phyloP scores from a whole-genome alignment of 2,888 invertebrate species.

The Nesidiocoris tenuis region DNA sequence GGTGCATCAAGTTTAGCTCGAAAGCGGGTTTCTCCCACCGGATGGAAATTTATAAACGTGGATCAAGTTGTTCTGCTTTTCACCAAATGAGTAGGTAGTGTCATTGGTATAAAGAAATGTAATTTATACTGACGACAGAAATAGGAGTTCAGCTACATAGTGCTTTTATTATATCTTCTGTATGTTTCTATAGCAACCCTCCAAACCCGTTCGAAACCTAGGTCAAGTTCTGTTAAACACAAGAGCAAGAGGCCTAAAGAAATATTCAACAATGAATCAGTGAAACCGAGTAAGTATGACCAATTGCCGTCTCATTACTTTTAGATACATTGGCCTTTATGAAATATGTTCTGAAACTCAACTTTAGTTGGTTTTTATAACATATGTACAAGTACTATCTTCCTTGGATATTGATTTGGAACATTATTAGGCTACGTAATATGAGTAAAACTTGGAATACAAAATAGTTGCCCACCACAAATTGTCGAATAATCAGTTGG shows the following conservation, averaged over 20 bases:
- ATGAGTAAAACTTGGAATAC: not conserved
- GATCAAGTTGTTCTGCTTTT: conserved; percentile 15
- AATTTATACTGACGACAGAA: conserved; percentile 24
- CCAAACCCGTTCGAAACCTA: conserved; percentile 70
- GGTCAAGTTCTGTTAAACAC: conserved; percentile 52
- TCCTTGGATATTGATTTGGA: not conserved
- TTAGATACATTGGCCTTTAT: conserved; percentile 13
- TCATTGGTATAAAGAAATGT: conserved; percentile 23
- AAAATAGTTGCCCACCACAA: no score
- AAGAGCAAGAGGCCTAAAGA: conserved; percentile 44
- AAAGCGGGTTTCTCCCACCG: no score
- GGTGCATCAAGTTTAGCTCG: no score
- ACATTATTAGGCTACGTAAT: not conserved
- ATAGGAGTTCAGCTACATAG: conserved; percentile 44
- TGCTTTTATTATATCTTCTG: conserved; percentile 52
- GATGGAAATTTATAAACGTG: not conserved
- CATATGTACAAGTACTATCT: conserved; percentile 6
- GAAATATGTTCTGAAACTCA: conserved; percentile 21
- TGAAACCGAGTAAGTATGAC: conserved; percentile 38
- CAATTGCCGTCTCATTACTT: conserved; percentile 31
- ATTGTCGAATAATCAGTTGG: no score
- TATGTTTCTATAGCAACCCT: conserved; percentile 68
- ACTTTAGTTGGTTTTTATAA: conserved; percentile 1
- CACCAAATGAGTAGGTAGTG: conserved; percentile 5
- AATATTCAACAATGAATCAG: conserved; percentile 36